Percentiles rank a stretch among this genome's conserved stretches.
phyloP scores from a whole-genome alignment of 2,113 vertebrate species.

The Sphaerodactylus townsendi region DNA sequence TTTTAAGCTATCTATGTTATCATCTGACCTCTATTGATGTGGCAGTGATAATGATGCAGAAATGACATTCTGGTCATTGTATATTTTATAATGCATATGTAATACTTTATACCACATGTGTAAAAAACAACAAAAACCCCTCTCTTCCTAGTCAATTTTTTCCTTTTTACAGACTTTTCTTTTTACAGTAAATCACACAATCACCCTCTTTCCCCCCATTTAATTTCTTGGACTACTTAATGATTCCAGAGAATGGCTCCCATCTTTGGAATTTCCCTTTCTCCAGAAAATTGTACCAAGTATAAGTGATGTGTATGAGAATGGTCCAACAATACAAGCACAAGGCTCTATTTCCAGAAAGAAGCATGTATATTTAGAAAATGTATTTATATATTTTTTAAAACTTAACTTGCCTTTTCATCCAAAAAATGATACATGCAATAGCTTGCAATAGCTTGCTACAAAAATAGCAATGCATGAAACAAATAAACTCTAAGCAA shows the following conservation, averaged over 20 bases:
- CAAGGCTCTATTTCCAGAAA: neutral
- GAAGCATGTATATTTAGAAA: neutral
- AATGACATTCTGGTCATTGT: neutral
- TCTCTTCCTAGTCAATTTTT: neutral
- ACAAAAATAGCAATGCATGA: too few species aligned
- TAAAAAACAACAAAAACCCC: neutral
- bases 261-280: neutral
- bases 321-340: neutral
- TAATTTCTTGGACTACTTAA: neutral
- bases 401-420: too few species aligned
- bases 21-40: neutral
- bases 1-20: neutral
- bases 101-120: neutral
- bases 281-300: neutral
- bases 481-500: too few species aligned
- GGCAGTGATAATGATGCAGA: neutral
- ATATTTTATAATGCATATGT: neutral
- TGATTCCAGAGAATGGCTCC: neutral
- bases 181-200: neutral
- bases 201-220: too few species aligned
- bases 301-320: neutral
- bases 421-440: too few species aligned
- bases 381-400: neutral
- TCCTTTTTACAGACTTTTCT: neutral
- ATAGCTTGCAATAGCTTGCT: too few species aligned